A percentile compares a stretch with the other conserved stretches of the same genome.
phyloP scores from a whole-genome alignment of 2,113 vertebrate species.

The Otocyon megalotis region DNA sequence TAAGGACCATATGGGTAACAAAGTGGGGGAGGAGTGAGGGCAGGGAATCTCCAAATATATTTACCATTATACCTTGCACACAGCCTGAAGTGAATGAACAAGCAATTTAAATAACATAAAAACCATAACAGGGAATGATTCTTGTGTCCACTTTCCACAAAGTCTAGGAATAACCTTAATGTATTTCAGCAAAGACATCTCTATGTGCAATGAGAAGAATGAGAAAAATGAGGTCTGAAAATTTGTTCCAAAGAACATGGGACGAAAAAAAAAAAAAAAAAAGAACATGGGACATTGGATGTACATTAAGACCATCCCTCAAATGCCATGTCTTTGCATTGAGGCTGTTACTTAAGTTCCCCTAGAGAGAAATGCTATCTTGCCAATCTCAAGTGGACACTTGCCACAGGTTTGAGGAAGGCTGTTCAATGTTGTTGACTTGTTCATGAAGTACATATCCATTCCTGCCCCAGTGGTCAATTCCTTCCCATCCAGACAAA shows the following conservation, averaged over 20 bases:
- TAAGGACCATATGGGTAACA: background rate
- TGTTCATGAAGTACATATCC: background rate
- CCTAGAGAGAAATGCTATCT: background rate
- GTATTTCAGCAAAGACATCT: background rate
- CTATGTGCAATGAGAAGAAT: background rate
- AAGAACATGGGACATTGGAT: background rate
- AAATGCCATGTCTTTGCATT: background rate
- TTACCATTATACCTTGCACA: background rate
- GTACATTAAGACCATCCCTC: background rate
- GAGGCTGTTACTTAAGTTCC: background rate
- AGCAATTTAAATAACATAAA: background rate
- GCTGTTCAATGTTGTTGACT: background rate
- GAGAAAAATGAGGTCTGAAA: background rate
- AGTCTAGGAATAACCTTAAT: background rate
- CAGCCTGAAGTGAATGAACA: background rate
- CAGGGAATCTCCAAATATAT: background rate
- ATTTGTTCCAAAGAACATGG: background rate
- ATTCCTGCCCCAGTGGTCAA: background rate
- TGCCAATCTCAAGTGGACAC: background rate
- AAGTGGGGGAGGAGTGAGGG: background rate
- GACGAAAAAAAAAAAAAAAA: background rate
- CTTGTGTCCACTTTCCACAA: constrained; percentile 15
- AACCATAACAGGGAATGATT: background rate
- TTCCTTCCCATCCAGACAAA: background rate
- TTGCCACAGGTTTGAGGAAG: background rate